A percentile compares a stretch with the other conserved stretches of the same genome.
Conservation (phyloP, 2,113 vertebrate genomes). For the Sus scrofa region DNA sequence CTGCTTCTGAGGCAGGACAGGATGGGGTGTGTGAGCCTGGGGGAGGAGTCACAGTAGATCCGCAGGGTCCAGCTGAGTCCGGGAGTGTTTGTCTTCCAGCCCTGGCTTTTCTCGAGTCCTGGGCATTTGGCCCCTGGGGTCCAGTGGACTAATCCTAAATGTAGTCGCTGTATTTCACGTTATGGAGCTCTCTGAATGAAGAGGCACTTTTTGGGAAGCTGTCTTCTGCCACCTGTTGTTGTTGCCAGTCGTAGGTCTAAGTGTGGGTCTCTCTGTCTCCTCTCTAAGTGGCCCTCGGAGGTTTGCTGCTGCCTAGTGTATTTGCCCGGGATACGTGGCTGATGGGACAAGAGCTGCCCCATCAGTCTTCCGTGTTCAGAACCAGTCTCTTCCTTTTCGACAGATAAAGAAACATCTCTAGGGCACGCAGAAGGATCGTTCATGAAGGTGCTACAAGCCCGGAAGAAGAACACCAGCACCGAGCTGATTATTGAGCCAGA, state of each 20-base stretch:
- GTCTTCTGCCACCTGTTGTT: neutral
- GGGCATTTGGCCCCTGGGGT: too few relatives aligned
- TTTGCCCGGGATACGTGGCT: neutral
- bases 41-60: neutral
- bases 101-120: neutral
- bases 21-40: too few relatives aligned
- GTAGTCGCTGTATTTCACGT: neutral
- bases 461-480: neutral
- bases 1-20: neutral
- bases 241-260: neutral
- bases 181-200: neutral
- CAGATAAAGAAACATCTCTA: slow-evolving; percentile 36
- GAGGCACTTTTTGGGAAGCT: neutral
- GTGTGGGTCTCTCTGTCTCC: neutral
- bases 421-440: neutral
- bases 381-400: slow-evolving; percentile 22
- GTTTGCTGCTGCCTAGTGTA: neutral
- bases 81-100: neutral
- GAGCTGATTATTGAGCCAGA: slow-evolving; percentile 49
- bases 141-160: neutral
- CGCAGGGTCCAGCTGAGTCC: too few relatives aligned
- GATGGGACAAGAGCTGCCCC: neutral
- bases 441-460: neutral
- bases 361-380: neutral
- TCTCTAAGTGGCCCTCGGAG: neutral